Base-by-base conservation (phyloP, 2,797 vertebrate genomes). In the Phataginus tetradactyla region DNA sequence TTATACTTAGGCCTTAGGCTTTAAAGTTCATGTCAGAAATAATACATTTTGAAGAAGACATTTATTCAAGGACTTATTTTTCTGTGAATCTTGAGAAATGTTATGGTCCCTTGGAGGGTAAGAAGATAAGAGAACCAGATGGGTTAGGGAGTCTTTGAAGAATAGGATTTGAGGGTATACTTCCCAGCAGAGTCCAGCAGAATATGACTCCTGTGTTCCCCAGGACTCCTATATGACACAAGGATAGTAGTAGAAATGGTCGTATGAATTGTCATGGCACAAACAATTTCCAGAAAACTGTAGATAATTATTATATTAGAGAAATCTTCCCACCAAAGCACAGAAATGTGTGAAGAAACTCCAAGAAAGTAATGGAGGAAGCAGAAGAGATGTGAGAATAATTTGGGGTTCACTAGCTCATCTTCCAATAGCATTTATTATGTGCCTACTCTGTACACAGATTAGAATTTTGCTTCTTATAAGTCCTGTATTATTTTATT, bases 1-100 rank as follows among this genome's bases (percentile, higher is more conserved):
- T 77, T n/a, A 92, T 27, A 78, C 25, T 21, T 79, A 53, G 55
- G 53, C 3, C 10, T 64, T 64, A 55, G 10, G 6, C 23, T 91
- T 94, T 91, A 95, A 84, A 80, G 15, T 66, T 92, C 18, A 57
- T 51, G 20, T 15, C 18, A 68, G n/a, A 83, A 83, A 86, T 69
- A 77, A 78, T 18, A 61, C 4, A 63, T 85, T 87, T 91, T 81
- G 7, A 86, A 91, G 42, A 86, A 79, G 42, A 55, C 1, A 11
- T 53, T 61, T 63, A 68, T 84, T 95, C 68, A 91, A 84, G 12
- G 3, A 14, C 39, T 91, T 72, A 83, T 87, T 69, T 75, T 93
- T 89, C 49, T 79, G 9, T 78, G 84, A 7, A 1, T 51, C 20
- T 77, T 78, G 23, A 93, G 61, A 84, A 71, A 39, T 63, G 29